phyloP scores from a whole-genome alignment of 2,113 vertebrate species.

The Cynocephalus volans region DNA sequence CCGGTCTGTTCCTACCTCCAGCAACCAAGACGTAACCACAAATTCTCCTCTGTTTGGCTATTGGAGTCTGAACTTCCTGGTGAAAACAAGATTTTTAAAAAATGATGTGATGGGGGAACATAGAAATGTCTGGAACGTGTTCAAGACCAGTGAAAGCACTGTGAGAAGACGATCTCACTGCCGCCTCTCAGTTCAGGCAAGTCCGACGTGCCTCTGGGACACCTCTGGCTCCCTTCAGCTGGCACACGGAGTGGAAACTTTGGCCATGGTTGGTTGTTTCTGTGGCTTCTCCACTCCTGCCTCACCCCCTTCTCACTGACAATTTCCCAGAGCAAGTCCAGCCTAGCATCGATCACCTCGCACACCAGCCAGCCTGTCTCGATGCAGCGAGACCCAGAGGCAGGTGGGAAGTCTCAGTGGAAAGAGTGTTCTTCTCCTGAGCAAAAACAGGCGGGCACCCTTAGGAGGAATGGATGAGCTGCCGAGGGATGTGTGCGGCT shows the following conservation, averaged over 20 bases:
- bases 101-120: not conserved
- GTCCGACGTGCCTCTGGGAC: constrained; percentile 49
- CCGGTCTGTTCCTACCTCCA: not conserved
- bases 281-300: constrained; percentile 63
- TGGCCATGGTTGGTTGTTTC: constrained; percentile 50
- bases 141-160: not conserved
- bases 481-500: fast-evolving
- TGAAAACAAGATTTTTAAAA: not conserved
- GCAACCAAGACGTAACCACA: not conserved
- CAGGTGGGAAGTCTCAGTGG: not conserved
- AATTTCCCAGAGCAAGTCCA: constrained; percentile 1
- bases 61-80: constrained; percentile 29
- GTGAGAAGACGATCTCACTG: constrained; percentile 55
- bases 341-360: constrained; percentile 47
- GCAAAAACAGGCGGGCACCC: not conserved
- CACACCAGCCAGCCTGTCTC: constrained; percentile 44
- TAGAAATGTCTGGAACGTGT: constrained; percentile 38
- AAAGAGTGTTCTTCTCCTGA: not conserved
- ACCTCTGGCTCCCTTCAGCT: constrained; percentile 27
- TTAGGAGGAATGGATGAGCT: not conserved
- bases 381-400: not conserved
- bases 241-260: constrained; percentile 72
- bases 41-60: not conserved
- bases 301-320: not conserved
- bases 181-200: constrained; percentile 37